Percentiles rank a stretch among this genome's conserved stretches.
phyloP scores from a whole-genome alignment of 1,140 invertebrate genomes.

The Diorhabda elongata region DNA sequence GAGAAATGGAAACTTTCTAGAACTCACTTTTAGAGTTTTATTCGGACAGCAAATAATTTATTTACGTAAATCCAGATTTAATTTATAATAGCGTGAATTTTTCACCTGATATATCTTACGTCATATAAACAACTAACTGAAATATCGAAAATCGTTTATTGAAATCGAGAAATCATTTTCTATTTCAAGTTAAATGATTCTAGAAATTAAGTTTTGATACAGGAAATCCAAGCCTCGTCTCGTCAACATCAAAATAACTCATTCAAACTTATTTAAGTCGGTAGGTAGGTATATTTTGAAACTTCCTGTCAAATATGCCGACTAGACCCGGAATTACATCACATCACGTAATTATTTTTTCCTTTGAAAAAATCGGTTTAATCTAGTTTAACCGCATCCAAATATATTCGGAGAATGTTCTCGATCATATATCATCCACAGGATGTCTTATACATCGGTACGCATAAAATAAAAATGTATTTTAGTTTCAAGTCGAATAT shows the following conservation, averaged over 20 bases:
- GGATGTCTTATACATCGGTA: neutral
- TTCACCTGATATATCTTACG: too few species aligned
- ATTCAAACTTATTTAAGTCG: neutral
- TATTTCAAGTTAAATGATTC: too few species aligned
- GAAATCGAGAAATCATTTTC: too few species aligned
- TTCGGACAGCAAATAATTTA: too few species aligned
- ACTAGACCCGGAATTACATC: constrained; percentile 1
- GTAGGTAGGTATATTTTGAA: neutral
- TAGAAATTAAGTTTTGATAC: neutral
- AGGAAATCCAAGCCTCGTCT: neutral
- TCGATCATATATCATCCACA: neutral
- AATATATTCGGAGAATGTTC: neutral
- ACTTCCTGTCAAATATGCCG: constrained; percentile 1
- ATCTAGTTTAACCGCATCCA: constrained; percentile 1
- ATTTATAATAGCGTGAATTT: too few species aligned
- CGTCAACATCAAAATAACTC: constrained; percentile 1
- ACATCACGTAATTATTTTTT: neutral
- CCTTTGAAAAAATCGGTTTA: constrained; percentile 1
- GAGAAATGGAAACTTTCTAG: too few species aligned
- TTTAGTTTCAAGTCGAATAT: neutral
- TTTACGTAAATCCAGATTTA: too few species aligned
- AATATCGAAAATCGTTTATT: too few species aligned
- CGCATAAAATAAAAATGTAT: neutral
- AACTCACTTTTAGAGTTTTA: too few species aligned
- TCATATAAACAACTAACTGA: too few species aligned